Conservation (phyloP, 2,797 vertebrate genomes). For the Danio choprae region DNA sequence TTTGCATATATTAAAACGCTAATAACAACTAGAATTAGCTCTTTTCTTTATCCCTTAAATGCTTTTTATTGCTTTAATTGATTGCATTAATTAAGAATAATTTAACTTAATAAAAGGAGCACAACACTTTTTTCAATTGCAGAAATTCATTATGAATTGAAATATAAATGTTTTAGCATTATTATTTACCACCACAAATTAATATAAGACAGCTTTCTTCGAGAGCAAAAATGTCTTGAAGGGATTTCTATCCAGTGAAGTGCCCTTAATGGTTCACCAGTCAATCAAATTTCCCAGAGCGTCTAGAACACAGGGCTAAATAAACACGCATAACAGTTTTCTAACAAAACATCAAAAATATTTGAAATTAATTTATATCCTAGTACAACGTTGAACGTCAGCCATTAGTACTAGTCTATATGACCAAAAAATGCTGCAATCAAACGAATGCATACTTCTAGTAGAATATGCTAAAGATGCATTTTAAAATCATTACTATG, state of each 20-base stretch:
- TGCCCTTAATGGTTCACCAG: conserved; percentile 12
- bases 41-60: too few relatives aligned
- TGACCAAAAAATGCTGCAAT: too few relatives aligned
- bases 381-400: neutral
- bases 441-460: neutral
- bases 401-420: too few relatives aligned
- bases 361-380: neutral
- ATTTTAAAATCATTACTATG: neutral
- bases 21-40: too few relatives aligned
- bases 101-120: too few relatives aligned
- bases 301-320: neutral
- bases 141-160: neutral
- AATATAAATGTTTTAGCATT: neutral
- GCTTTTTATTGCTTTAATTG: too few relatives aligned
- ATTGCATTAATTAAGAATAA: too few relatives aligned
- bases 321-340: conserved; percentile 17
- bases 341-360: neutral
- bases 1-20: too few relatives aligned
- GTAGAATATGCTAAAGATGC: neutral
- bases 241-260: neutral
- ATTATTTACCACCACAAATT: neutral
- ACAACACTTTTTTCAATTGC: too few relatives aligned
- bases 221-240: neutral
- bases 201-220: neutral
- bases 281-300: conserved; percentile 24